Percentiles rank a stretch among this genome's conserved stretches.
phyloP scores from a whole-genome alignment of 2,797 vertebrate species.

The Darevskia nairensis region DNA sequence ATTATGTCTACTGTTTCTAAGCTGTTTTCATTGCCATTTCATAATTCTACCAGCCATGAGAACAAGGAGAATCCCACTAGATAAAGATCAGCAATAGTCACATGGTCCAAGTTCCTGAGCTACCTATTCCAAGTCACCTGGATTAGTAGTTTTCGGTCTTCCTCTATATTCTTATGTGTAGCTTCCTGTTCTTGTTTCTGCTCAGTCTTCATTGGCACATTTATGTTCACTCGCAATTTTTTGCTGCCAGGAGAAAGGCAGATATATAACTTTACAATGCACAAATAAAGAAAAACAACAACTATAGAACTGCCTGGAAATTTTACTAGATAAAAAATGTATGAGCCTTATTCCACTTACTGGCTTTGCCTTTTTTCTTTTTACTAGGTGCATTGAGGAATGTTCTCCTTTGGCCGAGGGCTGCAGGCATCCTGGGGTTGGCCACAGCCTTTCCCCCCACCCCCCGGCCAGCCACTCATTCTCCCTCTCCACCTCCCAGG shows the following conservation, averaged over 20 bases:
- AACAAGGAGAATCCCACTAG: not conserved
- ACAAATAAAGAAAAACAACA: not conserved
- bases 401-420: not conserved
- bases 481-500: not conserved
- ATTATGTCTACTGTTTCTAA: no score
- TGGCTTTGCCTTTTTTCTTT: not conserved
- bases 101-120: not conserved
- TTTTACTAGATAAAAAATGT: not conserved
- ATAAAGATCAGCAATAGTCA: not conserved
- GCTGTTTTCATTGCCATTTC: not conserved
- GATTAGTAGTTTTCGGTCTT: constrained; percentile 96
- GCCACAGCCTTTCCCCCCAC: not conserved
- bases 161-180: constrained; percentile 99
- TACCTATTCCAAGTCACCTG: constrained; percentile 80
- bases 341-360: no score
- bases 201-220: constrained; percentile 99
- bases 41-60: not conserved
- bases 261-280: not conserved
- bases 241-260: constrained; percentile 81
- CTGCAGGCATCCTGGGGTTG: not conserved
- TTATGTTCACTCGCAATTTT: constrained; percentile 98
- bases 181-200: constrained; percentile 99
- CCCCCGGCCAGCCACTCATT: not conserved
- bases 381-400: no score
- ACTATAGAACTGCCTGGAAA: not conserved